A percentile compares a stretch with the other conserved stretches of the same genome.
These are phyloP conservation scores for Danio kyathit DNA, from an alignment of 2,797 vertebrate genomes.

Conservation along the genomic window DNA sequence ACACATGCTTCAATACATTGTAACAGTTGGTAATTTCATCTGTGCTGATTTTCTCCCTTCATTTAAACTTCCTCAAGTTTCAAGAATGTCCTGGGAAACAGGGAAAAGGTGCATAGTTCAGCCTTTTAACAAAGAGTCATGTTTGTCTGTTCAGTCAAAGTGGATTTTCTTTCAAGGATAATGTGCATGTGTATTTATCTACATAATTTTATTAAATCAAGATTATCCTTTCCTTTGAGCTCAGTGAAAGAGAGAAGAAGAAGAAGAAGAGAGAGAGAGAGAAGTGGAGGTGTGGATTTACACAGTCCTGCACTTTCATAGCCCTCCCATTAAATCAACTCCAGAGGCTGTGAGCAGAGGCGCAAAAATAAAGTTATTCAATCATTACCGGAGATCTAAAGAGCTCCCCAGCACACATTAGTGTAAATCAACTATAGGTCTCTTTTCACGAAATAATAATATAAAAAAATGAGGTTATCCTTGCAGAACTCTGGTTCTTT, in stretches of 20 bases:
- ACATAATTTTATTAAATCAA: constrained; percentile 67
- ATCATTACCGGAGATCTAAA: constrained; percentile 72
- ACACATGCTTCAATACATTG: background rate
- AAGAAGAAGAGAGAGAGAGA: constrained; percentile 23
- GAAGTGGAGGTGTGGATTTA: constrained; percentile 62
- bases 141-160: constrained; percentile 61
- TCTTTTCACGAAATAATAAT: constrained; percentile 62
- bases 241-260: constrained; percentile 37
- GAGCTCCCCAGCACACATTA: constrained; percentile 70
- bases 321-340: constrained; percentile 71
- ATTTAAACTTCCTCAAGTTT: constrained; percentile 45
- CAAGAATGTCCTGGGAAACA: constrained; percentile 57
- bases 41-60: constrained; percentile 23
- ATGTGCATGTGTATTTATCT: constrained; percentile 65
- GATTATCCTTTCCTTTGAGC: constrained; percentile 62
- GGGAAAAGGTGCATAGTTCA: constrained; percentile 51
- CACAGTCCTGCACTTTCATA: constrained; percentile 64
- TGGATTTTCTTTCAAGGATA: constrained; percentile 61
- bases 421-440: constrained; percentile 71
- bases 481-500: constrained; percentile 58
- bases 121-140: constrained; percentile 58
- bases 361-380: constrained; percentile 69
- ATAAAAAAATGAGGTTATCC: constrained; percentile 55
- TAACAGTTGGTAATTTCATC: constrained; percentile 29
- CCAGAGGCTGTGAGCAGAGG: constrained; percentile 62